Evolutionary conservation across 2,797 vertebrate species (phyloP).

Genomic region (Melanotaenia boesemani): DNA sequence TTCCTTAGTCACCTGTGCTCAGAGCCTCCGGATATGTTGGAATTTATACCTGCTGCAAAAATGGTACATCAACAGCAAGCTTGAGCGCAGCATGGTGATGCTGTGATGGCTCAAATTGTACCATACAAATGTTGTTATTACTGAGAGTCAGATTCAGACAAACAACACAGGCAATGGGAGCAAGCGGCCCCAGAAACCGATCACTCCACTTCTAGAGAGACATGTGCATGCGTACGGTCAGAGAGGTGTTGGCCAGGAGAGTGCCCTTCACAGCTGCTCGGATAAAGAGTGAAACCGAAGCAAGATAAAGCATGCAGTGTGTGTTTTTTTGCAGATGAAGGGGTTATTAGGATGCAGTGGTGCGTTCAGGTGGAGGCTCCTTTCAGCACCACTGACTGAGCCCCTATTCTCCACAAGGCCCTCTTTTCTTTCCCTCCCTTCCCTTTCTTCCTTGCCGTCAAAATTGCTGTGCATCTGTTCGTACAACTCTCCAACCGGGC

Average conservation of each 20-base stretch:
- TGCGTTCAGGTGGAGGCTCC: slow-evolving; percentile 79
- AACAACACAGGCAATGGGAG: no score
- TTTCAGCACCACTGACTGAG: slow-evolving; percentile 76
- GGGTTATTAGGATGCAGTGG: slow-evolving; percentile 82
- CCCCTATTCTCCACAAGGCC: slow-evolving; percentile 63
- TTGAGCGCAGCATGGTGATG: no score
- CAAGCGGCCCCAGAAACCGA: no score
- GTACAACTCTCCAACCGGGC: slow-evolving; percentile 39
- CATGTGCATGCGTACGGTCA: no score
- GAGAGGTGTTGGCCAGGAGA: slow-evolving; percentile 50
- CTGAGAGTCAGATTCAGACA: no score
- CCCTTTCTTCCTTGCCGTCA: slow-evolving; percentile 35
- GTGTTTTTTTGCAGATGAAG: slow-evolving; percentile 39
- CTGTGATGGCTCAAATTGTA: no score
- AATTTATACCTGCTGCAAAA: no score
- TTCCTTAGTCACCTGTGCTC: no score
- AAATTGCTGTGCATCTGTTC: slow-evolving; percentile 58
- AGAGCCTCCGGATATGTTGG: no score
- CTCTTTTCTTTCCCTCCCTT: slow-evolving; percentile 28
- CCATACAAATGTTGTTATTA: no score
- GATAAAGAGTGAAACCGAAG: slow-evolving; percentile 51
- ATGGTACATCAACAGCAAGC: no score
- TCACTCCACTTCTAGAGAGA: no score
- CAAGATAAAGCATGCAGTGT: slow-evolving; percentile 38
- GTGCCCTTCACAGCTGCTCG: slow-evolving; percentile 73